phyloP scores from a whole-genome alignment of 1,140 invertebrate species.

The Acyrthosiphon pisum region DNA sequence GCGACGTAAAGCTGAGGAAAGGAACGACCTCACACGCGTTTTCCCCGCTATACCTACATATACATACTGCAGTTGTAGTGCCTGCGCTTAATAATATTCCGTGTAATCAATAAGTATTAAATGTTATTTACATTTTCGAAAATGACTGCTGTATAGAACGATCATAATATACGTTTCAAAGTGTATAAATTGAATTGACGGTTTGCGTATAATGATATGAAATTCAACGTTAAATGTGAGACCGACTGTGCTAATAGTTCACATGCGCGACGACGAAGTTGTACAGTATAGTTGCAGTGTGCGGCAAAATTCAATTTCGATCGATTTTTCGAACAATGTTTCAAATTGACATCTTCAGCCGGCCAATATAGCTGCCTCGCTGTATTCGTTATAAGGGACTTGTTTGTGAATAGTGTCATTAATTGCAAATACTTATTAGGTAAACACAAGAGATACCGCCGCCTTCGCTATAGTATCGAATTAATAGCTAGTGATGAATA shows the following conservation, averaged over 20 bases:
- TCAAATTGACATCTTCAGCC: slow-evolving; percentile 31
- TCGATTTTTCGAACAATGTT: slow-evolving; percentile 37
- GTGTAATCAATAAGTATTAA: neutral
- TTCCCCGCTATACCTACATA: no score
- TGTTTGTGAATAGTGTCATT: slow-evolving; percentile 41
- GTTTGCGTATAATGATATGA: neutral
- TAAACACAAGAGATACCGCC: neutral
- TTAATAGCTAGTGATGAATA: neutral
- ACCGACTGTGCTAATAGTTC: neutral
- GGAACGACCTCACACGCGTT: neutral
- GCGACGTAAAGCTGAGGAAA: neutral
- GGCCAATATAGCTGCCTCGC: neutral
- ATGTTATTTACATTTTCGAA: neutral
- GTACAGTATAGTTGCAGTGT: neutral
- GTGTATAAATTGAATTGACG: neutral
- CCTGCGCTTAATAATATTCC: neutral
- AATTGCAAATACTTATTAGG: slow-evolving; percentile 43
- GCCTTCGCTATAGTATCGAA: neutral
- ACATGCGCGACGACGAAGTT: neutral
- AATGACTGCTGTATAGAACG: neutral
- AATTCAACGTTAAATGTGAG: neutral
- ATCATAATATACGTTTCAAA: slow-evolving; percentile 13
- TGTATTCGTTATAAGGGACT: neutral
- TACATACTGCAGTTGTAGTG: neutral
- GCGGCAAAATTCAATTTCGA: slow-evolving; percentile 11